These are phyloP conservation scores for Alethe castanea DNA, from an alignment of 2,113 vertebrate genomes.

Conservation along the genomic window DNA sequence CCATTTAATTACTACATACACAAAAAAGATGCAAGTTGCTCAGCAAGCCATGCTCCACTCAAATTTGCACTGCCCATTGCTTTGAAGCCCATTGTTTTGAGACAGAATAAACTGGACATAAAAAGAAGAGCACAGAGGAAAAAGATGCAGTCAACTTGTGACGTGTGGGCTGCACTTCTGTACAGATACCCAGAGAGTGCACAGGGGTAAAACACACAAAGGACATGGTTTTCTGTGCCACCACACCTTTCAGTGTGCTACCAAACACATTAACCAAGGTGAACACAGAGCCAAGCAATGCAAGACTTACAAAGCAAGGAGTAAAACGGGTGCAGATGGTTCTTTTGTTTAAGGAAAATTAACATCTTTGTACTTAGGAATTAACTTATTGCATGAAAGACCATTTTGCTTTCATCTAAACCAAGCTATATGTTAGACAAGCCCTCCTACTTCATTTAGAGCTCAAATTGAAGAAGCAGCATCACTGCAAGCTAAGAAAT, in stretches of 20 bases:
- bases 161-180: background rate
- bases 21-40: background rate
- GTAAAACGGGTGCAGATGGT: background rate
- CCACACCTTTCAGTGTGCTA: background rate
- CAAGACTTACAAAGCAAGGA: background rate
- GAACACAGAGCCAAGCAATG: background rate
- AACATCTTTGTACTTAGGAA: background rate
- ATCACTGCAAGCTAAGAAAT: background rate
- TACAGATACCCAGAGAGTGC: background rate
- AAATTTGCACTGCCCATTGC: background rate
- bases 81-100: background rate
- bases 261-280: background rate
- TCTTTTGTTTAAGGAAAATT: background rate
- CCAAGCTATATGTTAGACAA: background rate
- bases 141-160: background rate
- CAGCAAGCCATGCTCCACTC: background rate
- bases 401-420: background rate
- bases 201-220: fast-evolving
- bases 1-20: background rate
- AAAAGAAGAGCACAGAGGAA: background rate
- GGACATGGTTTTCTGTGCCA: background rate
- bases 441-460: background rate
- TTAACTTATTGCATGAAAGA: background rate
- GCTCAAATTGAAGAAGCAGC: background rate
- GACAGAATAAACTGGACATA: background rate